phyloP scores from a whole-genome alignment of 2,113 vertebrate genomes.

The Chlamydotis undulata region DNA sequence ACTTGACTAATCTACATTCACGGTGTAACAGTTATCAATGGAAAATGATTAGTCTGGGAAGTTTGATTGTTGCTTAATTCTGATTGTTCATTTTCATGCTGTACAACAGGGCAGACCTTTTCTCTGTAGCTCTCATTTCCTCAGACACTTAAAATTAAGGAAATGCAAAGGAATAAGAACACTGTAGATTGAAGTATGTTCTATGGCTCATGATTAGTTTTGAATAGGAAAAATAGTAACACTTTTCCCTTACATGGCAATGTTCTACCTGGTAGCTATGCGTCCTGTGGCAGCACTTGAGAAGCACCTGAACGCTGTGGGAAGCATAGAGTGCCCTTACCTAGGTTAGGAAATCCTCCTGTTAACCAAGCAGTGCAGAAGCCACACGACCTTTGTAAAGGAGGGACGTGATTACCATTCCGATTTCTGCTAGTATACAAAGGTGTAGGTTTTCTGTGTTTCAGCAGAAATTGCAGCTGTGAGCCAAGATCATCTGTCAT shows the following conservation, averaged over 20 bases:
- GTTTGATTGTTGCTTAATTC: not conserved
- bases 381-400: accelerated
- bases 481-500: not conserved
- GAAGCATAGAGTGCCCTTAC: not conserved
- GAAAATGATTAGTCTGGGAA: not conserved
- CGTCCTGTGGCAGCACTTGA: not conserved
- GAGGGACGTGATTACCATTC: not conserved
- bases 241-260: not conserved
- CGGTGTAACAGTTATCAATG: not conserved
- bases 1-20: not conserved
- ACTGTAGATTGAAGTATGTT: not conserved
- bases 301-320: accelerated
- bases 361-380: not conserved
- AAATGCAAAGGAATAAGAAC: not conserved
- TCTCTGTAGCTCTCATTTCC: not conserved
- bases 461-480: not conserved
- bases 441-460: not conserved
- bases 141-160: not conserved
- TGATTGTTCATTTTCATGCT: not conserved
- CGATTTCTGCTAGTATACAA: accelerated
- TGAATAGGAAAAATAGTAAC: not conserved
- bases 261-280: not conserved
- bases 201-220: not conserved
- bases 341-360: not conserved
- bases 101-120: not conserved